Conservation (phyloP, 2,113 vertebrate genomes). For the Elephas maximus region DNA sequence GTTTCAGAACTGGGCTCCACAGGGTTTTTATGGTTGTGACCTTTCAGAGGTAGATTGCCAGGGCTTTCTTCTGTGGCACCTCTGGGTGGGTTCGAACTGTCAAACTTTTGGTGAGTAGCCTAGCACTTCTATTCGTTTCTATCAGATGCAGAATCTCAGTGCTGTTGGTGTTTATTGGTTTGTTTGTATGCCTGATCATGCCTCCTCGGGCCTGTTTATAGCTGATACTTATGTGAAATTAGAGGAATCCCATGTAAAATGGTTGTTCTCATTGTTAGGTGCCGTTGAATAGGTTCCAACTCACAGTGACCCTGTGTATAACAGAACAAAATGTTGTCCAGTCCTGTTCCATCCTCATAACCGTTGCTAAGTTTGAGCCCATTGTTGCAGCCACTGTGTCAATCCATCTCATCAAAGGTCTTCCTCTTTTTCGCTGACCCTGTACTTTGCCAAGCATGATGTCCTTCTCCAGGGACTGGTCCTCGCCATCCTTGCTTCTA, state of each 20-base stretch:
- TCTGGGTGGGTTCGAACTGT: neutral
- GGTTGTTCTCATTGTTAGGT: neutral
- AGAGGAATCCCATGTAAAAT: neutral
- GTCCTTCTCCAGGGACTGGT: neutral
- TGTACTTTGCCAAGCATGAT: neutral
- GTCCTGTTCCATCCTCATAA: neutral
- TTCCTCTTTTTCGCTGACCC: neutral
- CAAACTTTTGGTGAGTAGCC: neutral
- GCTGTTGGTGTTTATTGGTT: neutral
- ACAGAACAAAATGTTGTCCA: neutral
- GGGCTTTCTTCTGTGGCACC: neutral
- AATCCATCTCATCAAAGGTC: neutral
- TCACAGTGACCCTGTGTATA: too few species aligned
- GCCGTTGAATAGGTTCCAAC: neutral
- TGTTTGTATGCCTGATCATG: neutral
- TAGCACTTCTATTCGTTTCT: neutral
- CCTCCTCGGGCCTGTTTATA: neutral
- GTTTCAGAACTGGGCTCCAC: neutral
- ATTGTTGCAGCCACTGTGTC: neutral
- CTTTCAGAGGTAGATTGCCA: neutral
- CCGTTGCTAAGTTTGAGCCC: neutral
- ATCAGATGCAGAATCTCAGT: neutral
- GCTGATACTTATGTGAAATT: neutral
- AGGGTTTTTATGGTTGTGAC: neutral
- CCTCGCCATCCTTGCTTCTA: neutral